These are phyloP conservation scores for Calypte anna DNA, from an alignment of 2,113 vertebrate genomes.

Conservation along the genomic window DNA sequence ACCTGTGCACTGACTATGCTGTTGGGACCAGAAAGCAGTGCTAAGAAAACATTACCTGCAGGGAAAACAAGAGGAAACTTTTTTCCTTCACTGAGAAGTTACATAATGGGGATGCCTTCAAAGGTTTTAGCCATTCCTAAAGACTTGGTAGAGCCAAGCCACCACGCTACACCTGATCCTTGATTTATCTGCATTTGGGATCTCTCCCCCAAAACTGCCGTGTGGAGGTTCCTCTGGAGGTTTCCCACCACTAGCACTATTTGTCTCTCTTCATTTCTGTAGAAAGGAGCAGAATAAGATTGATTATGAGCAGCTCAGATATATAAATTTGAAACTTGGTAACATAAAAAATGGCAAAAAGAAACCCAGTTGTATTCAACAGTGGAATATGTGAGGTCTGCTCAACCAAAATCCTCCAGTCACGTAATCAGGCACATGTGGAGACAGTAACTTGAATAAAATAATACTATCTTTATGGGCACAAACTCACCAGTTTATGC, in stretches of 20 bases:
- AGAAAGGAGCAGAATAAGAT: background rate
- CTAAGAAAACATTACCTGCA: background rate
- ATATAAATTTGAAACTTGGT: background rate
- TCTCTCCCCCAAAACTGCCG: background rate
- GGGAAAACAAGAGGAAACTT: background rate
- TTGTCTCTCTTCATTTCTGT: background rate
- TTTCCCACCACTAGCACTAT: accelerated
- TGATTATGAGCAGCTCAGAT: background rate
- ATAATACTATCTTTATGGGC: background rate
- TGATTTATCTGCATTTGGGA: background rate
- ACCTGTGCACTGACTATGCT: background rate
- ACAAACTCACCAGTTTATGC: background rate
- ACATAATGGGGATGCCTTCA: background rate
- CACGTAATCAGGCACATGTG: background rate
- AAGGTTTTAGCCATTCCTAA: background rate
- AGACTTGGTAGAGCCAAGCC: background rate
- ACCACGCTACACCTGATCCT: background rate
- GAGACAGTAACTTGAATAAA: background rate
- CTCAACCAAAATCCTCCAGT: background rate
- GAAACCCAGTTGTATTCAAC: background rate
- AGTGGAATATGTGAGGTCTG: background rate
- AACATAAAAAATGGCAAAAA: background rate
- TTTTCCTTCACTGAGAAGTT: background rate
- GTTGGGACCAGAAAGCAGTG: background rate
- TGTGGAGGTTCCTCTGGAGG: background rate